Conservation (phyloP, 1,140 invertebrate species). For the Nixonia krombeini region DNA sequence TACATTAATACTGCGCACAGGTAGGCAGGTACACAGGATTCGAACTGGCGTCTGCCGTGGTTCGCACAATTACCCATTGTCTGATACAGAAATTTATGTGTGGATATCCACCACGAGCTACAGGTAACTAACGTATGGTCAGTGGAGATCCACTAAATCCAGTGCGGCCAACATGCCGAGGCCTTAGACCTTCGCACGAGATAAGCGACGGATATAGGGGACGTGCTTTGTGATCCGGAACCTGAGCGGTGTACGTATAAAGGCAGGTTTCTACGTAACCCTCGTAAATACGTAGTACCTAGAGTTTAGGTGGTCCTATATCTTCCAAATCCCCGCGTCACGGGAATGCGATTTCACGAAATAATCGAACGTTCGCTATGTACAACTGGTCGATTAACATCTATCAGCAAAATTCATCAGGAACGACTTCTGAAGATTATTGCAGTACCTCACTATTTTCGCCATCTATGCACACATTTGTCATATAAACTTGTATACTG, state of each 20-base stretch:
- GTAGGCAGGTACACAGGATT: conserved; percentile 46
- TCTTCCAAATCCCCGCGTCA: conserved; percentile 45
- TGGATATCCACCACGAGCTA: conserved; percentile 58
- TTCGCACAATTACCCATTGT: conserved; percentile 72
- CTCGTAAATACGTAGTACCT: conserved; percentile 44
- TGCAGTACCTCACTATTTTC: too few relatives aligned
- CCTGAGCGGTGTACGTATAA: conserved; percentile 47
- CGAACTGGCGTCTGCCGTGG: conserved; percentile 50
- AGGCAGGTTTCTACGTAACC: conserved; percentile 45
- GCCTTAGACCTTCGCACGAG: conserved; percentile 63
- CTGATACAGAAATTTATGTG: conserved; percentile 72
- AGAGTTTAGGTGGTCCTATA: conserved; percentile 39
- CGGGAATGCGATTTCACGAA: conserved; percentile 18
- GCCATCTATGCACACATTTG: too few relatives aligned
- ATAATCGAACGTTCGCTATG: background rate
- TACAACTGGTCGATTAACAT: background rate
- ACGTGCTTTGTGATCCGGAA: conserved; percentile 68
- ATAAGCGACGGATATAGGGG: conserved; percentile 60
- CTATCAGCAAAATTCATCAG: too few relatives aligned
- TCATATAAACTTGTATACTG: too few relatives aligned
- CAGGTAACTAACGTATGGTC: conserved; percentile 64
- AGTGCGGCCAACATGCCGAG: conserved; percentile 54
- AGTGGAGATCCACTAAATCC: conserved; percentile 63
- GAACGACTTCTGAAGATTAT: too few relatives aligned
- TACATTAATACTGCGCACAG: conserved; percentile 41